phyloP scores from a whole-genome alignment of 1,140 invertebrate species.

The Hesperophylax magnus region DNA sequence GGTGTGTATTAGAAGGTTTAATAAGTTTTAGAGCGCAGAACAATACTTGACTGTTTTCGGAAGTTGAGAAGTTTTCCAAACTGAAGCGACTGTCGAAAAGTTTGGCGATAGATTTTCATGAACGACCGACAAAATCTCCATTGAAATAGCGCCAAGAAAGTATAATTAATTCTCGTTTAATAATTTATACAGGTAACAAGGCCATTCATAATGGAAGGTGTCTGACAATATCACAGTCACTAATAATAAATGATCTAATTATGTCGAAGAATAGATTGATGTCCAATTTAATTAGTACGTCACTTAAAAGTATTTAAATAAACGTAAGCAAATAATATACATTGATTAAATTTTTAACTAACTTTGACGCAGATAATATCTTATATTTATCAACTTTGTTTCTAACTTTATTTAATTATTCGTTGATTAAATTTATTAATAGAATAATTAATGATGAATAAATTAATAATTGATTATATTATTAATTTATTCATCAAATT shows the following conservation, averaged over 20 bases:
- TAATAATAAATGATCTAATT: background rate
- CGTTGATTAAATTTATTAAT: too few species aligned
- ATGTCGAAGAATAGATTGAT: too few species aligned
- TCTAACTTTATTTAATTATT: too few species aligned
- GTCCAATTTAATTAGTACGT: too few species aligned
- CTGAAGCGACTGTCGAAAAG: background rate
- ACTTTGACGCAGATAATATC: too few species aligned
- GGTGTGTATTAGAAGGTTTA: background rate
- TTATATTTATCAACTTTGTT: too few species aligned
- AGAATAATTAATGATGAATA: too few species aligned
- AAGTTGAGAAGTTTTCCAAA: constrained; percentile 1
- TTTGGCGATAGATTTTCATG: constrained; percentile 25
- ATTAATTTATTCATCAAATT: too few species aligned
- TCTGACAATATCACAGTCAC: background rate
- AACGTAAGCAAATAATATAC: too few species aligned
- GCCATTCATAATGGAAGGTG: background rate
- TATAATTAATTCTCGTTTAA: background rate
- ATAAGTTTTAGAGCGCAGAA: background rate
- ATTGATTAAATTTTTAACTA: too few species aligned
- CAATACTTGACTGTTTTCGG: background rate
- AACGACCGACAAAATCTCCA: background rate
- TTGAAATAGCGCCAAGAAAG: background rate
- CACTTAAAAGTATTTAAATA: too few species aligned
- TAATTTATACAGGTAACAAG: background rate
- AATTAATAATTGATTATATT: too few species aligned